Percentiles rank a stretch among this genome's conserved stretches.
Evolutionary conservation across 2,888 invertebrate genomes (phyloP).

Genomic region (Stegana nigrithorax): DNA sequence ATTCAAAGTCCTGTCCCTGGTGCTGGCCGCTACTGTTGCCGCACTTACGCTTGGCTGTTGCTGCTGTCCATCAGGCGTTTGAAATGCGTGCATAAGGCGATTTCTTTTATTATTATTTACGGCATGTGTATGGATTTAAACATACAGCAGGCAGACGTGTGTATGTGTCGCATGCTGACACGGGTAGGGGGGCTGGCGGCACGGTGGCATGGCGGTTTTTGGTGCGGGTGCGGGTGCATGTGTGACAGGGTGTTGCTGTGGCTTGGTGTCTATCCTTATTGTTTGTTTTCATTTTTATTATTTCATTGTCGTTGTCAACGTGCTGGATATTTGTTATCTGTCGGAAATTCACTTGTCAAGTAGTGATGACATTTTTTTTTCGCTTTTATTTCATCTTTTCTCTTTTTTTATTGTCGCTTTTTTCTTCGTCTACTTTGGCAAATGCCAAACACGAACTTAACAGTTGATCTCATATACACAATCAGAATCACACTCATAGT

Average conservation of each 20-base stretch:
- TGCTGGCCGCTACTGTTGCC: not conserved
- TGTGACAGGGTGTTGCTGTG: not conserved
- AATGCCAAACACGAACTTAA: too few relatives aligned
- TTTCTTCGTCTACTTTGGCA: too few relatives aligned
- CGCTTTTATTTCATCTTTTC: not conserved
- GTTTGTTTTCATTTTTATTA: slow-evolving; percentile 20
- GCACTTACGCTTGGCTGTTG: not conserved
- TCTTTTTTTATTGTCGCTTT: too few relatives aligned
- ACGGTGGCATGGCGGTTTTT: not conserved
- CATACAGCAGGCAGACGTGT: not conserved
- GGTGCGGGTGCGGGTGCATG: too few relatives aligned
- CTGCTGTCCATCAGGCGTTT: slow-evolving; percentile 48
- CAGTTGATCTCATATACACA: too few relatives aligned
- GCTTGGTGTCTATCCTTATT: not conserved
- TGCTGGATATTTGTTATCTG: slow-evolving; percentile 16
- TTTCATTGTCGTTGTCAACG: slow-evolving; percentile 14
- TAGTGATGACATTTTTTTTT: not conserved
- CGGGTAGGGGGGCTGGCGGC: not conserved
- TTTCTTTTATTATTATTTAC: slow-evolving; percentile 59
- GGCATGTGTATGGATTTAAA: slow-evolving; percentile 28
- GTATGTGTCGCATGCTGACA: not conserved
- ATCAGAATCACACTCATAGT: too few relatives aligned
- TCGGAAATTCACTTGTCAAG: slow-evolving; percentile 24
- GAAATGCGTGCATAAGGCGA: slow-evolving; percentile 61
- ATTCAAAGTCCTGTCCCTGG: slow-evolving; percentile 56